Percentiles rank a stretch among this genome's conserved stretches.
phyloP scores from a whole-genome alignment of 2,888 invertebrate species.

The Poecilus cupreus region DNA sequence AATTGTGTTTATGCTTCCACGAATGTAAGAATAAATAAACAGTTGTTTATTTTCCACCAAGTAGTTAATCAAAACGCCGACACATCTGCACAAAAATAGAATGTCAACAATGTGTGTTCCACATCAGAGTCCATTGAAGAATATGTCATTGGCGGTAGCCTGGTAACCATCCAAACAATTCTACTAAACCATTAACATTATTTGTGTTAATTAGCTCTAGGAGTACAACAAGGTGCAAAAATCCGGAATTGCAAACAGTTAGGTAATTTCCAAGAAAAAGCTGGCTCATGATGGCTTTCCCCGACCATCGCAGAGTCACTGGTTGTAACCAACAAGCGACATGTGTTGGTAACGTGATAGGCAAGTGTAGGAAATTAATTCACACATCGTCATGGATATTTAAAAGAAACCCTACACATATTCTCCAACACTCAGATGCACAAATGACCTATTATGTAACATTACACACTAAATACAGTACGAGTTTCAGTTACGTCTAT shows the following conservation, averaged over 20 bases:
- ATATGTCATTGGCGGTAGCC: no score
- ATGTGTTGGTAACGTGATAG: slow-evolving; percentile 19
- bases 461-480: no score
- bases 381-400: slow-evolving; percentile 25
- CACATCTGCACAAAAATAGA: no score
- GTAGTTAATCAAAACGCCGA: no score
- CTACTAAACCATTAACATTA: not conserved
- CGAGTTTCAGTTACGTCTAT: no score
- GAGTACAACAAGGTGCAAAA: not conserved
- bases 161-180: not conserved
- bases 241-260: slow-evolving; percentile 20
- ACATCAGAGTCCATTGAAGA: no score
- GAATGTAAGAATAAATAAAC: no score
- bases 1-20: no score
- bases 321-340: not conserved
- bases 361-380: slow-evolving; percentile 21
- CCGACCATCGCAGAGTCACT: not conserved
- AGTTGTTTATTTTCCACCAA: no score
- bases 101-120: no score
- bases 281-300: slow-evolving; percentile 10
- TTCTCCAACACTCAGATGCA: not conserved
- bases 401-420: slow-evolving; percentile 27
- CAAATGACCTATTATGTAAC: slow-evolving; percentile 12
- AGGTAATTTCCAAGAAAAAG: slow-evolving; percentile 24
- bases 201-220: not conserved